Conservation (phyloP, 2,888 invertebrate genomes). For the Hypolimnas misippus region DNA sequence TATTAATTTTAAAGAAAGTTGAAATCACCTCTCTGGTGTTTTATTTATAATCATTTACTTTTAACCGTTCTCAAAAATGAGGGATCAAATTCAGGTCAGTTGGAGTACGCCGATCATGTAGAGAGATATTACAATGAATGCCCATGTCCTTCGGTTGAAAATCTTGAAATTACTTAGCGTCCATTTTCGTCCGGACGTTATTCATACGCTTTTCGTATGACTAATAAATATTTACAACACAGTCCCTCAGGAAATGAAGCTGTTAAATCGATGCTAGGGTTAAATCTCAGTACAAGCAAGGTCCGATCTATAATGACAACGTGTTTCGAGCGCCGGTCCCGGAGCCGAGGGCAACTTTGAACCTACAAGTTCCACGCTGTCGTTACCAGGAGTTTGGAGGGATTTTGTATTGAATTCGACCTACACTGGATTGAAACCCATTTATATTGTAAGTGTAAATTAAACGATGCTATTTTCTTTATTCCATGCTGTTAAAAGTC, state of each 20-base stretch:
- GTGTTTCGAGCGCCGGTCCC: neutral
- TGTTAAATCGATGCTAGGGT: neutral
- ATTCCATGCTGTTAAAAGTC: no score
- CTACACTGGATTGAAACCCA: neutral
- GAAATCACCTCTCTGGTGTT: neutral
- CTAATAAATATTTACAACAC: neutral
- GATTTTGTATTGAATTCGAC: neutral
- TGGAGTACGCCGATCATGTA: no score
- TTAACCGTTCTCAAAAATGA: no score
- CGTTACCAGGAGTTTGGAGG: constrained; percentile 1
- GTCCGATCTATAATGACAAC: neutral
- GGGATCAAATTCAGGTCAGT: no score
- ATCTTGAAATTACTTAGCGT: no score
- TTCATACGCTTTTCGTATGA: no score
- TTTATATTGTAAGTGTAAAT: neutral
- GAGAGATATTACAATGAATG: no score
- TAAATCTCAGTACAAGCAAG: neutral
- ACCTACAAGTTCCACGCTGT: neutral
- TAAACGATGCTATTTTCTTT: neutral
- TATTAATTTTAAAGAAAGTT: constrained; percentile 15
- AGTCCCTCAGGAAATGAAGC: neutral
- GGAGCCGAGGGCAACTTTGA: neutral
- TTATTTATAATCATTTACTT: neutral
- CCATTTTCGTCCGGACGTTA: no score
- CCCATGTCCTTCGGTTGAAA: no score